Conservation (phyloP, 1,140 invertebrate genomes). For the Bombus huntii region DNA sequence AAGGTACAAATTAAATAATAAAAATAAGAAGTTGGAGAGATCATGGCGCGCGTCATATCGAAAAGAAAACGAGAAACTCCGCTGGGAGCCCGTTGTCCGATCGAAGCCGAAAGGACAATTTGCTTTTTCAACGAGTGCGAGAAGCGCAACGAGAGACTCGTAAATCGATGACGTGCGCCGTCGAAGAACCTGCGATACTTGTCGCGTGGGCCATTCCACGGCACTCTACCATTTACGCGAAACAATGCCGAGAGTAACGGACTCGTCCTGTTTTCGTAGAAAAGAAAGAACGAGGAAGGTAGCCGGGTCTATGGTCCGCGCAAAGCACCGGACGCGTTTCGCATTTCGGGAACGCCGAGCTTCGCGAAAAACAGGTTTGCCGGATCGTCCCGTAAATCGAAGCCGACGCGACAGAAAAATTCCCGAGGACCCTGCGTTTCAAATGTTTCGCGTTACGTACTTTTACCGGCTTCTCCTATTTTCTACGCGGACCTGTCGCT, state of each 20-base stretch:
- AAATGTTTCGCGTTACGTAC: neutral
- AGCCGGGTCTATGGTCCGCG: neutral
- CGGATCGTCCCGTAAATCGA: neutral
- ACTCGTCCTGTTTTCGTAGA: neutral
- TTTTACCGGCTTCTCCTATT: neutral
- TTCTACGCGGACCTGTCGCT: neutral
- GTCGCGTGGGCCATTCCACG: conserved; percentile 3
- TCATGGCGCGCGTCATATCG: neutral
- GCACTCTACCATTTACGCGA: conserved; percentile 5
- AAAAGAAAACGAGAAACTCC: neutral
- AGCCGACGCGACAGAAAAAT: neutral
- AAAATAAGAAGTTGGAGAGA: neutral
- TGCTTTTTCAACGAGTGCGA: neutral
- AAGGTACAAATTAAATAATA: too few species aligned
- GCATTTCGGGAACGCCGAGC: neutral
- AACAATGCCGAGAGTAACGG: conserved; percentile 46
- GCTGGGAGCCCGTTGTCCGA: neutral
- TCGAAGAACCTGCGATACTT: neutral
- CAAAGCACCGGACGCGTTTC: neutral
- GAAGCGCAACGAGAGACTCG: neutral
- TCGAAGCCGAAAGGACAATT: neutral
- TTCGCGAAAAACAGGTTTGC: neutral
- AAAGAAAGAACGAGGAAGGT: neutral
- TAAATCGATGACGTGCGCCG: neutral
- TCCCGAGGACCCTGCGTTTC: neutral